These are phyloP conservation scores for Neosilurus hyrtlii DNA, from an alignment of 2,797 vertebrate species.

Conservation along the genomic window DNA sequence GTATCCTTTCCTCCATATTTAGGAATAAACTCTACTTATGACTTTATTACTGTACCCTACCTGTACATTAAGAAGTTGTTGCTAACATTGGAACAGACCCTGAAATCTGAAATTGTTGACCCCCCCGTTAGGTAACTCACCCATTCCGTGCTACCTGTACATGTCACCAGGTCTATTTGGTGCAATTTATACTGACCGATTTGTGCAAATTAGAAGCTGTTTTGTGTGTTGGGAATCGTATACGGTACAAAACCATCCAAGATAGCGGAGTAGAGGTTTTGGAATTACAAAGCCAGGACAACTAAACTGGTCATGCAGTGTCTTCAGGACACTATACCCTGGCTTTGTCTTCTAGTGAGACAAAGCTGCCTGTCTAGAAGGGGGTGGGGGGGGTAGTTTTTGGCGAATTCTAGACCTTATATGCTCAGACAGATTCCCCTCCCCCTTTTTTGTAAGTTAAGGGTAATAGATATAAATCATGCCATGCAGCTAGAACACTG, in stretches of 20 bases:
- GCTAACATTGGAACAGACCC: background rate
- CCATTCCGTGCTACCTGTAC: too few species aligned
- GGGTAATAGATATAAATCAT: background rate
- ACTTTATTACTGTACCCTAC: background rate
- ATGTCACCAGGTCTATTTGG: background rate
- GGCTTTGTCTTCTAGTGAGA: background rate
- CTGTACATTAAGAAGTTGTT: background rate
- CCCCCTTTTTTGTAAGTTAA: background rate
- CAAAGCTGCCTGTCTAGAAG: background rate
- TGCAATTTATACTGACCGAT: background rate
- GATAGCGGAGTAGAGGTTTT: background rate
- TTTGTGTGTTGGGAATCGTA: background rate
- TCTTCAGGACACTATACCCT: background rate
- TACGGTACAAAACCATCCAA: background rate
- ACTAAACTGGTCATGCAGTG: background rate
- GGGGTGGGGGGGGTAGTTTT: background rate
- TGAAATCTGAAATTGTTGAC: background rate
- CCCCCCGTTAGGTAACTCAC: background rate
- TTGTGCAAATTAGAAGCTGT: background rate
- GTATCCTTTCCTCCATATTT: background rate
- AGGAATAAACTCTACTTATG: background rate
- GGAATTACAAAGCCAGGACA: background rate
- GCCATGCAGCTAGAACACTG: background rate
- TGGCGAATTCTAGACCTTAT: background rate
- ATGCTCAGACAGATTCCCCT: background rate